Evolutionary conservation across 2,113 vertebrate genomes (phyloP).

Genomic region (Menidia beryllina): DNA sequence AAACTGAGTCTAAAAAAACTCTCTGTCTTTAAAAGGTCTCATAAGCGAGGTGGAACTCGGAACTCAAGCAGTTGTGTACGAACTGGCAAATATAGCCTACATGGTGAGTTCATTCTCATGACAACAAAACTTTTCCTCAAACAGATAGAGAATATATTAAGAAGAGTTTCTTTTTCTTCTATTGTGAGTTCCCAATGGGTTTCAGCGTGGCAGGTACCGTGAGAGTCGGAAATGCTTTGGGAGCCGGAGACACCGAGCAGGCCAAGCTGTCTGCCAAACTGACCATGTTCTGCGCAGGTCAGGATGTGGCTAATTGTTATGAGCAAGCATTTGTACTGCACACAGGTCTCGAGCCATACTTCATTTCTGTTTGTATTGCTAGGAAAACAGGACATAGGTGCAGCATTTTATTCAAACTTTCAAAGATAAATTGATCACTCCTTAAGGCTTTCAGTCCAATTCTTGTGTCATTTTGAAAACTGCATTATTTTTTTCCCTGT

Average conservation of each 20-base stretch:
- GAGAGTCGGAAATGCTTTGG: slow-evolving; percentile 87
- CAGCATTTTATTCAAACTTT: too few relatives aligned
- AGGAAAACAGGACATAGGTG: too few relatives aligned
- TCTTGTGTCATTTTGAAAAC: too few relatives aligned
- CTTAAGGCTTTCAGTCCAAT: too few relatives aligned
- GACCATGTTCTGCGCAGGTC: slow-evolving; percentile 65
- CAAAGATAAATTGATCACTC: too few relatives aligned
- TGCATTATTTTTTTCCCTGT: too few relatives aligned
- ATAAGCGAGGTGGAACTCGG: slow-evolving; percentile 89
- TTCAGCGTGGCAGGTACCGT: slow-evolving; percentile 85
- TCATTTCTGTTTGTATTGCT: neutral
- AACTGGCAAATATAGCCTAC: slow-evolving; percentile 82
- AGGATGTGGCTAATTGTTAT: neutral
- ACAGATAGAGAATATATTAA: neutral
- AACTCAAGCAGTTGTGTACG: slow-evolving; percentile 86
- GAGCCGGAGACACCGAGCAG: slow-evolving; percentile 81
- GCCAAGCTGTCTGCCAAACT: slow-evolving; percentile 84
- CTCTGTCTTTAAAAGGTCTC: slow-evolving; percentile 78
- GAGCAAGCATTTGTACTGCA: too few relatives aligned
- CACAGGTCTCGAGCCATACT: too few relatives aligned
- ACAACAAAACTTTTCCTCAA: neutral
- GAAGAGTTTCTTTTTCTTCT: neutral
- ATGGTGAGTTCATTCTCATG: slow-evolving; percentile 82
- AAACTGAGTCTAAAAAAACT: neutral
- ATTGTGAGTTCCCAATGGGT: slow-evolving; percentile 85